Base-by-base conservation (phyloP, 2,888 invertebrate genomes). In the Penaeus monodon region DNA sequence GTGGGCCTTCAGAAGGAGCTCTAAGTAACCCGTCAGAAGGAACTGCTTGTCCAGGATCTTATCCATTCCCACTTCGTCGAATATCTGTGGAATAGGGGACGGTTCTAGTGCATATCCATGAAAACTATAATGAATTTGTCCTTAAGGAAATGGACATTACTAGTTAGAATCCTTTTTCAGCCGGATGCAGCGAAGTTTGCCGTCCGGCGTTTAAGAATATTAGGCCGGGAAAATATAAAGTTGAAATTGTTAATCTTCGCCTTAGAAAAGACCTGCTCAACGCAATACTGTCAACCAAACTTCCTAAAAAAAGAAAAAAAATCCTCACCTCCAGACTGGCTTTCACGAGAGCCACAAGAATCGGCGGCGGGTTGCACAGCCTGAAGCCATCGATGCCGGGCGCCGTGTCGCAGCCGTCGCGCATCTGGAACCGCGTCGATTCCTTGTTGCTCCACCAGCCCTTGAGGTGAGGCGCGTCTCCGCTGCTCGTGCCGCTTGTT, bases 381-480 rank as follows among this genome's bases (percentile, higher is more conserved):
- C 93, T 91, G 91, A 93, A 94, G 20, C 93, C 93, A 79, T 92
- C 91, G 0, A 94, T 93, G 3, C 94, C 94, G 1, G 64, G 66
- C 29, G 92, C 92, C 22, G 92, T 91, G 29, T 93, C 93, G 90
- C 94, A 92, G 33, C 92, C 93, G 89, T 93, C 93, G 79, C 91
- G 91, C 93, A 94, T 93, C n/a, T 91, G 70, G 91, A 94, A 94
- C 87, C 94, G 91, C 0, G 93, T 93, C 8, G 92, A 91, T 77
- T 92, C 89, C 63, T 92, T 91, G 91, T 94, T 94, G 63, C 94
- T 93, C 94, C 94, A 94, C 94, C 94, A 94, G 3, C 94, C 94
- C 29, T 92, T 91, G 86, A 94, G 92, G 84, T 92, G 88, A 74
- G 89, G 81, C 66, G 84, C 82, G 57, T 86, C 65, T n/a, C 49